Percentiles rank a stretch among this genome's conserved stretches.
Evolutionary conservation across 2,113 vertebrate species (phyloP).

Genomic region (Toxotes chatareus): DNA sequence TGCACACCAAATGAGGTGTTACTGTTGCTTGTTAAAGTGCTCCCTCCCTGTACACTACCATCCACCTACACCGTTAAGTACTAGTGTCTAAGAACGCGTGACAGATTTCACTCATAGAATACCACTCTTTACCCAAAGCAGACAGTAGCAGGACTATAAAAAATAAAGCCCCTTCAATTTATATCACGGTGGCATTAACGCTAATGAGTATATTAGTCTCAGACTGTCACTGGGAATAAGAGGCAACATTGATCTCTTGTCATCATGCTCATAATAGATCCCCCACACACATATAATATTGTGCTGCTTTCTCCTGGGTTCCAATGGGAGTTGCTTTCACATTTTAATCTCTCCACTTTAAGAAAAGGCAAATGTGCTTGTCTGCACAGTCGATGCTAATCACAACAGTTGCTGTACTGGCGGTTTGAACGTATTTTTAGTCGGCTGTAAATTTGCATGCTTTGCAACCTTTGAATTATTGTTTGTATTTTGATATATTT

Average conservation of each 20-base stretch:
- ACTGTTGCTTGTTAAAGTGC: slow-evolving; percentile 11
- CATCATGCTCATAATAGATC: slow-evolving; percentile 67
- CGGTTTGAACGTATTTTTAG: slow-evolving; percentile 48
- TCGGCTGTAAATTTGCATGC: slow-evolving; percentile 39
- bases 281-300: slow-evolving; percentile 45
- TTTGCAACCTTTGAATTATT: slow-evolving; percentile 41
- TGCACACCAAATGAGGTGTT: background rate
- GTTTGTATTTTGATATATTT: slow-evolving; percentile 57
- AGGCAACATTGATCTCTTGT: slow-evolving; percentile 75
- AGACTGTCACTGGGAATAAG: slow-evolving; percentile 72
- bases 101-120: slow-evolving; percentile 40
- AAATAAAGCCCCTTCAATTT: slow-evolving; percentile 57
- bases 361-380: slow-evolving; percentile 34
- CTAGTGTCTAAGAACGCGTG: slow-evolving; percentile 33
- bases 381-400: slow-evolving; percentile 52
- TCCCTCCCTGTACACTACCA: background rate
- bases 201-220: slow-evolving; percentile 79
- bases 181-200: slow-evolving; percentile 62
- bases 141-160: slow-evolving; percentile 55
- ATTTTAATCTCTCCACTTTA: slow-evolving; percentile 68
- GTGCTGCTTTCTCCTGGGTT: slow-evolving; percentile 10
- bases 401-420: slow-evolving; percentile 15
- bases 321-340: slow-evolving; percentile 64
- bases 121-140: slow-evolving; percentile 36
- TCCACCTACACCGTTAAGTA: slow-evolving; percentile 26